phyloP scores from a whole-genome alignment of 2,113 vertebrate species.

The Mormyrus iriodes region DNA sequence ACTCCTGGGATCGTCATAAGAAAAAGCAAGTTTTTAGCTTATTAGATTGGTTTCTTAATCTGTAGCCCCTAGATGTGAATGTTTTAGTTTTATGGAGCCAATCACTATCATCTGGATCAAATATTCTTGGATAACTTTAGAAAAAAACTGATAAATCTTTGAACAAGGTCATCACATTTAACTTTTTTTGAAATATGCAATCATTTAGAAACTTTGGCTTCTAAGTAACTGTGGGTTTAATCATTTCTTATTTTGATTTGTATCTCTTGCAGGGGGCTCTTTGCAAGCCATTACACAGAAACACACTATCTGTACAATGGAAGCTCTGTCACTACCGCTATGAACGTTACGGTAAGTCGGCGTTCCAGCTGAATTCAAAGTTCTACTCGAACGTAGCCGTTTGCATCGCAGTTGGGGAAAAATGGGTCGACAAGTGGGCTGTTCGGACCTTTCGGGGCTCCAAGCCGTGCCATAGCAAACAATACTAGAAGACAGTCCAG shows the following conservation, averaged over 20 bases:
- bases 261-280: slow-evolving; percentile 69
- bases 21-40: not conserved
- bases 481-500: not conserved
- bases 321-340: slow-evolving; percentile 62
- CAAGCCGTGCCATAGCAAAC: not conserved
- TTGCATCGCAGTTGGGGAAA: not conserved
- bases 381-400: not conserved
- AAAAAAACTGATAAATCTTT: not conserved
- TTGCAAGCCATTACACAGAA: slow-evolving; percentile 79
- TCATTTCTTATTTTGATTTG: slow-evolving; percentile 39
- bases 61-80: not conserved
- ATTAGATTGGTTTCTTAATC: not conserved
- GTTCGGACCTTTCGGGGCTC: slow-evolving; percentile 23
- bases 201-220: slow-evolving; percentile 17
- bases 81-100: not conserved
- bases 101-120: not conserved
- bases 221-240: slow-evolving; percentile 29
- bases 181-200: not conserved
- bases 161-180: not conserved
- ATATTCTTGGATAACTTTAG: not conserved
- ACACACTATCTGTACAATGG: slow-evolving; percentile 85
- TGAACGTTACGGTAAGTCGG: slow-evolving; percentile 70
- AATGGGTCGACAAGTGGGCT: slow-evolving; percentile 15
- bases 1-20: not conserved
- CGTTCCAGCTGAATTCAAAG: not conserved